Evolutionary conservation across 1,140 invertebrate species (phyloP), one percentile per base, ranked within the genome.

Genomic region (Vollenhovia emeryi): DNA sequence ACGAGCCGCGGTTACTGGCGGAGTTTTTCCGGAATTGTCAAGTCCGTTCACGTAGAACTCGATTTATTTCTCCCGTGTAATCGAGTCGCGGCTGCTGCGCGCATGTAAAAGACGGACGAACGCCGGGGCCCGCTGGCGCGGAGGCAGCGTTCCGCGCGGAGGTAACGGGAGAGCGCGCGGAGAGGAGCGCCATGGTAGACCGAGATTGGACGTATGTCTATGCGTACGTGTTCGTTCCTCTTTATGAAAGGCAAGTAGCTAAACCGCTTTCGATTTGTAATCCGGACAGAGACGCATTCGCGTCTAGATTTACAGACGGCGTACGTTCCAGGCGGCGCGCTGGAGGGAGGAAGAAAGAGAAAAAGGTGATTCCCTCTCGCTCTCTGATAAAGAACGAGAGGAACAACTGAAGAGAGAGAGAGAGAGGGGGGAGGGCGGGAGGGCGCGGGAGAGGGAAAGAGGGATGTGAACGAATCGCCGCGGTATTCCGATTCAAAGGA

Each of bases 241-340:
- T 93, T 92, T 92, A 93, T 92, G 90, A 93, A 92, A 92, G 90
- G 87, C 92, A 90, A 92, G 92, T 86, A 90, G 86, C 90, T 92
- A 91, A 93, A 93, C 92, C 85, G 91, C 92, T 92, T 92, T 92
- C 91, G 92, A 93, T 93, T 93, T 93, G 91, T 92, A 93, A 93
- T 92, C 91, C 87, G 73, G 92, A 92, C 92, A 91, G 89, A 91
- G 90, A 92, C 88, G 90, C 91, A 93, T 93, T 91, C 89, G 85
- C 89, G 87, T 87, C 89, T 91, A 91, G 89, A 92, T 91, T 92
- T 91, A 91, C 87, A 88, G 87, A 82, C 68, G 85, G 40, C 69
- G 48, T 74, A 64, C 68, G 36, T 64, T 84, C 36, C 45, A 30
- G 75, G 86, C 88, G 18, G 71, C 24, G 52, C 13, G 21, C 13